Conservation (phyloP, 35 echinoderm and acorn worm genomes). For the Lytechinus variegatus region DNA sequence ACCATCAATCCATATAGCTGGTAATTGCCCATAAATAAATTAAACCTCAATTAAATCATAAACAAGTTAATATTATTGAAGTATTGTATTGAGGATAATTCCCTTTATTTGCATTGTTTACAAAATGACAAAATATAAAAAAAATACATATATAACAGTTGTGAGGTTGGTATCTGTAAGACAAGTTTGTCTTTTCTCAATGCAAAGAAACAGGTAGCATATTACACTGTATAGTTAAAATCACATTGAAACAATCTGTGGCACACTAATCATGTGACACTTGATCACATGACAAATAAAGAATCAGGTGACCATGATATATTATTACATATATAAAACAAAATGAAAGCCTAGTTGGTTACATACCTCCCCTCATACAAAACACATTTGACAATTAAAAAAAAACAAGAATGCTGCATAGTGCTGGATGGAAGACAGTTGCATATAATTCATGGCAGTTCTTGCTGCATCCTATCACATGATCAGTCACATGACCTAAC, state of each 20-base stretch:
- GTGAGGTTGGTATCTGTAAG: not conserved
- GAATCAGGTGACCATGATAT: not conserved
- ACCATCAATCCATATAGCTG: no score
- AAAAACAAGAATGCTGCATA: conserved; percentile 14
- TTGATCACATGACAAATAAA: not conserved
- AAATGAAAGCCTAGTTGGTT: not conserved
- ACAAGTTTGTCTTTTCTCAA: not conserved
- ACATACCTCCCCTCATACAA: not conserved
- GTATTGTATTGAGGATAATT: no score
- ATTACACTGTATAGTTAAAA: not conserved
- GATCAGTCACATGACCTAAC: not conserved
- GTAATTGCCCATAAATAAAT: no score
- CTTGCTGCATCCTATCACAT: conserved; percentile 9
- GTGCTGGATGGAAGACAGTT: not conserved
- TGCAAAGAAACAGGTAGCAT: not conserved
- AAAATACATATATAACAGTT: not conserved
- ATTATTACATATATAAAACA: not conserved
- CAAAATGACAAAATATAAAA: not conserved
- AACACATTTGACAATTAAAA: not conserved
- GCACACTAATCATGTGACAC: no score
- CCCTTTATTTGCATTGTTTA: not conserved
- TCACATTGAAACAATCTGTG: not conserved
- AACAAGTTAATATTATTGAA: no score
- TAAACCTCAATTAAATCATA: no score
- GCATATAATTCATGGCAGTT: not conserved